Percentiles rank a stretch among this genome's conserved stretches.
Conservation (phyloP, 2,888 invertebrate species). For the Drosophila bunnanda region DNA sequence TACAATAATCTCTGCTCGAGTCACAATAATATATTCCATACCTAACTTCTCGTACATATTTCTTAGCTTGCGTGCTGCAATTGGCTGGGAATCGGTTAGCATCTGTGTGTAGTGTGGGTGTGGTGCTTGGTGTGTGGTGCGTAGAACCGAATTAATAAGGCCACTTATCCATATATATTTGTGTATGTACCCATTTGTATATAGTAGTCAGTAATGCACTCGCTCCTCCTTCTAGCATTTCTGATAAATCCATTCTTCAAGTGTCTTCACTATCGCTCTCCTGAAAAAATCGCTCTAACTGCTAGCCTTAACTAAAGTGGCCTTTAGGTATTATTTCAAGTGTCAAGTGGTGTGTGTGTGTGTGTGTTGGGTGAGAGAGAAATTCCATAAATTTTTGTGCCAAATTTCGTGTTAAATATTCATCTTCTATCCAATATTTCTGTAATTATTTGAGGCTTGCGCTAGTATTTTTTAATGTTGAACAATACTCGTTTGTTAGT, state of each 20-base stretch:
- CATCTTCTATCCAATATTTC: conserved; percentile 33
- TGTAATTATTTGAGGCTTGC: conserved; percentile 35
- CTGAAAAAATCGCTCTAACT: conserved; percentile 16
- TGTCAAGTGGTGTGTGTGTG: conserved; percentile 15
- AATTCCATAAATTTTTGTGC: conserved; percentile 33
- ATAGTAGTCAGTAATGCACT: conserved; percentile 63
- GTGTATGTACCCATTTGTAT: conserved; percentile 25
- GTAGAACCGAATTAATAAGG: conserved; percentile 50
- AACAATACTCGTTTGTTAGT: conserved; percentile 40
- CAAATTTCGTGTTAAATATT: conserved; percentile 21
- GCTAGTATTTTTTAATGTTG: conserved; percentile 42
- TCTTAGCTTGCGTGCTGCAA: conserved; percentile 25
- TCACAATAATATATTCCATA: conserved; percentile 25
- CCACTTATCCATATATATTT: conserved; percentile 52
- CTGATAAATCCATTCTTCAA: conserved; percentile 20
- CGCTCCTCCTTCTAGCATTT: conserved; percentile 30
- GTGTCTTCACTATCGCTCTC: conserved; percentile 16
- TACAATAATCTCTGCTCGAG: conserved; percentile 10
- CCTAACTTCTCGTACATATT: conserved; percentile 22
- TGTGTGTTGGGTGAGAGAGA: conserved; percentile 16
- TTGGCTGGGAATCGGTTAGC: conserved; percentile 16
- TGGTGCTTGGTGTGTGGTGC: conserved; percentile 40
- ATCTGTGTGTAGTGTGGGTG: conserved; percentile 11
- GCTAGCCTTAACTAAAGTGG: conserved; percentile 58
- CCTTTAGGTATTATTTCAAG: conserved; percentile 40